These are phyloP conservation scores for Didymodactylos carnosus DNA, from an alignment of 2,888 invertebrate species.

Conservation along the genomic window DNA sequence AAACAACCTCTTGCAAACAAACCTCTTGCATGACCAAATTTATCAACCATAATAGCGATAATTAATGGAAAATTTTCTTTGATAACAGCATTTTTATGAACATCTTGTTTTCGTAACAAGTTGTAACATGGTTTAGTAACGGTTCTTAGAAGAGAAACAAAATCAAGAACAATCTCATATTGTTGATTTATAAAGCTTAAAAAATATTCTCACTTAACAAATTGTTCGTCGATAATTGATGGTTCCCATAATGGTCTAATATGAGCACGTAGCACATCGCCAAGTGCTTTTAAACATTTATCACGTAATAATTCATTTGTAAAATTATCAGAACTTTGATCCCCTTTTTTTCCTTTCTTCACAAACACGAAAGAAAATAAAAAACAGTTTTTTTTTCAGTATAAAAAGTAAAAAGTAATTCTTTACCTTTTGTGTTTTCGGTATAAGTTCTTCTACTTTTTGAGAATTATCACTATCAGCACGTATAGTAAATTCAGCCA, in stretches of 20 bases:
- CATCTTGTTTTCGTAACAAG: not conserved
- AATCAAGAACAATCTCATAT: not conserved
- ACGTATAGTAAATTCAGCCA: not conserved
- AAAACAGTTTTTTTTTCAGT: not conserved
- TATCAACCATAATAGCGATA: not conserved
- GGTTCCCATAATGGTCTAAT: constrained; percentile 59
- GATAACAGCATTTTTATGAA: not conserved
- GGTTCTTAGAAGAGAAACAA: no score
- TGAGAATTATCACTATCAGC: not conserved
- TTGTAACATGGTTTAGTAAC: not conserved
- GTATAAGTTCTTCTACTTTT: not conserved
- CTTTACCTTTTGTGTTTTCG: not conserved
- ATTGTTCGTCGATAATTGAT: constrained; percentile 58
- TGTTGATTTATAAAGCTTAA: not conserved
- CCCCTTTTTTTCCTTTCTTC: not conserved
- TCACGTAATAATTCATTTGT: not conserved
- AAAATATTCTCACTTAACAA: constrained; percentile 52
- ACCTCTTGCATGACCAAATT: not conserved
- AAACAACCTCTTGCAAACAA: no score
- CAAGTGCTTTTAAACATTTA: not conserved
- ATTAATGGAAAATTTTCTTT: not conserved
- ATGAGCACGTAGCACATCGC: constrained; percentile 22
- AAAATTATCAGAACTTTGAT: not conserved
- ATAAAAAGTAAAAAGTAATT: not conserved
- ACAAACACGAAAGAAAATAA: no score